Evolutionary conservation across 2,113 vertebrate species (phyloP), one percentile per base, ranked within the genome.

Genomic region (Clarias magur): DNA sequence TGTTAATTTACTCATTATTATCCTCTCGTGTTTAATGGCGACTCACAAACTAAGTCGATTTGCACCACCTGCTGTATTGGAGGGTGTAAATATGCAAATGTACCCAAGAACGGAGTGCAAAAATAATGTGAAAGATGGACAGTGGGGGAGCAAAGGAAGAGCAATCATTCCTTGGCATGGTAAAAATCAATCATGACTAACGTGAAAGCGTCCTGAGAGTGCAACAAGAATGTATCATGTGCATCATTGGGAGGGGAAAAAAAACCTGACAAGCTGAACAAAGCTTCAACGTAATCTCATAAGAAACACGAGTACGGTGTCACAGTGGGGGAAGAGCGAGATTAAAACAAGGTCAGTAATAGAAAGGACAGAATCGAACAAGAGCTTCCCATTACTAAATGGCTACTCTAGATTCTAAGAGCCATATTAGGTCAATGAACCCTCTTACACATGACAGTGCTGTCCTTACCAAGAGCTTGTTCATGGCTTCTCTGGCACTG

Each of bases 181-280:
- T 48, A 48, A 48, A 48, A 8, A 8, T 48, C 48, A 48, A 48
- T 48, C 48, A 5, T 48, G 48, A 48, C 7, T 8, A 48, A 48
- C 48, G 48, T 48, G 48, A 48, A 48, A 48, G 48, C 6, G 48
- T 48, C 48, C 48, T 48, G 48, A 86, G 11, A 38, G 48, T 85
- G 81, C 87, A 65, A 89, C 88, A 83, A 70, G 57, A 80, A n/a
- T 62, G 72, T 53, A 73, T 56, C 2, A 76, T 80, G 87, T 84
- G 84, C 89, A 80, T 85, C 62, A 72, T 53, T 48, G 48, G 48
- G 48, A 48, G 48, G 48, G 42, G 42, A 0, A 48, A 48, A 63
- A 83, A 88, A 88, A 87, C 85, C 86, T 83, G 75, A 53, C 82
- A 65, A 48, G 79, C 76, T 57, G 82, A 57, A 75, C 67, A 27